phyloP scores from a whole-genome alignment of 2,113 vertebrate species.

The Oophaga pumilio region DNA sequence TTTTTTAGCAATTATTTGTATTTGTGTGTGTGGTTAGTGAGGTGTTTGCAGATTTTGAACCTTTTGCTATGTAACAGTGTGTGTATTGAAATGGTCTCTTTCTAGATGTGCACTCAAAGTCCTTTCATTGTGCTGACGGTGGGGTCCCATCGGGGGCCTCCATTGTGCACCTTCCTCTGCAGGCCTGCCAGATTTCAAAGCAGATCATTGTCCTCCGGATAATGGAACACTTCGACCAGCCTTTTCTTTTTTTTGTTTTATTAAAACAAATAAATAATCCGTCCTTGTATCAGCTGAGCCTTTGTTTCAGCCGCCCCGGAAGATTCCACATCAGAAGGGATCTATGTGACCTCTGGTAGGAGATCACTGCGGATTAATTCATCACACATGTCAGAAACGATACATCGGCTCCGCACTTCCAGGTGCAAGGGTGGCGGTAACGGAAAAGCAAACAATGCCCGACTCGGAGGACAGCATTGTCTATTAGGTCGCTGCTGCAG shows the following conservation, averaged over 20 bases:
- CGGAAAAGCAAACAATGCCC: neutral
- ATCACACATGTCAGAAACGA: slow-evolving; percentile 38
- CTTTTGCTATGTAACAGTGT: neutral
- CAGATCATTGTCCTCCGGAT: slow-evolving; percentile 67
- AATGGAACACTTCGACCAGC: slow-evolving; percentile 55
- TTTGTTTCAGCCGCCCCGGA: slow-evolving; percentile 15
- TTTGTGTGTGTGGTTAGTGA: neutral
- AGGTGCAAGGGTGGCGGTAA: neutral
- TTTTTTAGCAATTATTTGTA: neutral
- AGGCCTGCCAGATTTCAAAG: slow-evolving; percentile 64
- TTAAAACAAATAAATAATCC: neutral
- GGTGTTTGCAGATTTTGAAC: neutral
- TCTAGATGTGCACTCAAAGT: slow-evolving; percentile 5
- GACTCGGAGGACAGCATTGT: neutral
- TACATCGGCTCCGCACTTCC: neutral
- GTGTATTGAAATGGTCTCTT: neutral
- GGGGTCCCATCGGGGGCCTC: slow-evolving; percentile 57
- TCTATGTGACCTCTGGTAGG: slow-evolving; percentile 20
- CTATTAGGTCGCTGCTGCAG: neutral
- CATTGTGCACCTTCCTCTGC: slow-evolving; percentile 60
- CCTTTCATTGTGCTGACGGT: slow-evolving; percentile 59
- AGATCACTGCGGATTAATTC: slow-evolving; percentile 17
- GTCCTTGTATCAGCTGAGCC: slow-evolving; percentile 35
- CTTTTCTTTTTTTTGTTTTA: slow-evolving; percentile 16
- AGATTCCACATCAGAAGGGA: slow-evolving; percentile 8